These are phyloP conservation scores for Indri indri DNA, from an alignment of 2,113 vertebrate species.

Conservation along the genomic window DNA sequence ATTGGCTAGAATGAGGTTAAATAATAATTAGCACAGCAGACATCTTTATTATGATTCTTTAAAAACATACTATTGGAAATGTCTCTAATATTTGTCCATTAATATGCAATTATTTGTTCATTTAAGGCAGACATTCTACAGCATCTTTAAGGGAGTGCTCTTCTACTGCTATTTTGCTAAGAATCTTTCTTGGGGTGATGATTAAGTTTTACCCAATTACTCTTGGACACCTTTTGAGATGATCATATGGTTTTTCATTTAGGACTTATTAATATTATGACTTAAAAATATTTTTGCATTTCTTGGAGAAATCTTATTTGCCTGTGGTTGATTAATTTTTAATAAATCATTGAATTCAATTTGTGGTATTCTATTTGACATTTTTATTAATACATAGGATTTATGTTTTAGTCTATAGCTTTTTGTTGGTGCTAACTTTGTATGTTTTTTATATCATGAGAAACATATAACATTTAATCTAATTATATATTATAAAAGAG, in stretches of 20 bases:
- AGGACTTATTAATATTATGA: background rate
- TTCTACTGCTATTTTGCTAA: background rate
- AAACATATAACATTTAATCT: background rate
- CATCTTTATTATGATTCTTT: background rate
- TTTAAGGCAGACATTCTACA: background rate
- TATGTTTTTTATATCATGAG: background rate
- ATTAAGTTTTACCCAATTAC: background rate
- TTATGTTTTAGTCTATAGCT: background rate
- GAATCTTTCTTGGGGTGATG: background rate
- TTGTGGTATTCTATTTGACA: background rate
- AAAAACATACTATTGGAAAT: background rate
- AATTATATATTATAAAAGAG: background rate
- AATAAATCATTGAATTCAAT: background rate
- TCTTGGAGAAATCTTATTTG: background rate
- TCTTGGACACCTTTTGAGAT: background rate
- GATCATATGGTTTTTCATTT: background rate
- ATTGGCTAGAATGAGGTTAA: slow-evolving; percentile 16
- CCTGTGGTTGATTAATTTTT: background rate
- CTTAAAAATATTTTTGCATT: background rate
- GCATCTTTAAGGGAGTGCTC: background rate
- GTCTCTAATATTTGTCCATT: background rate
- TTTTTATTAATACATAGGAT: background rate
- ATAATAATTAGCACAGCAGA: background rate
- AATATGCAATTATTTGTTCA: background rate
- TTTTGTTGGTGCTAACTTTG: background rate